Base-by-base conservation (phyloP, 2,888 invertebrate genomes). In the Stenolophus ochropezus region DNA sequence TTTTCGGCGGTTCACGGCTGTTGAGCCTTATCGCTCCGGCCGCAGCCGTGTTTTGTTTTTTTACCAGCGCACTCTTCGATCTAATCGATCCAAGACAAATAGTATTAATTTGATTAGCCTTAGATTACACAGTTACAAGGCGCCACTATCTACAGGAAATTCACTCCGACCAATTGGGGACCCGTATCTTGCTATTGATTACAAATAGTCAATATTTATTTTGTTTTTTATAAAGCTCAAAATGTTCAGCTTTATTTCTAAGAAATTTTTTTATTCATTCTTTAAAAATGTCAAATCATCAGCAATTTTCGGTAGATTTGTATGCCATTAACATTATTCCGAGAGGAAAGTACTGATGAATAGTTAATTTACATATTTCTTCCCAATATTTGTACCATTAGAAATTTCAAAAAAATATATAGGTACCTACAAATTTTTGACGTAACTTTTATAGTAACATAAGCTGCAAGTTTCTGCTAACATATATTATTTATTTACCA, bases 1-100 rank as follows among this genome's bases (percentile, higher is more conserved):
- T 69, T 79, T 79, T 79, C 65, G 79, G 69, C 79, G 49, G 79
- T 79, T 79, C 77, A 77, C 23, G 77, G 77, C 33, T 61, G 65
- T 69, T 69, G 33, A 69, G 65, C 16, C 65, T 69, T 69, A 69
- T 69, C 65, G 18, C 65, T 23, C 1, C 25, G 14, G 23, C 61
- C 33, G 18, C 65, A 33, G 33, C 16, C 27, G 33, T 18, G 18
- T 42, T 27, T 33, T 0, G 65, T 65, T 69, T 69, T 33, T 33
- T 33, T 69, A 33, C 4, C 14, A 23, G 25, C 61, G 2, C 56
- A 61, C 23, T 61, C 25, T 23, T 21, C 14, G 33, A 69, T 69
- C 65, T 69, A 33, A 69, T 69, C 65, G 33, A 33, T 33, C 18
- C 16, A 69, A 14, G 18, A 69, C 65, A 69, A 69, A 69, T 69